Conservation (phyloP, 2,797 vertebrate genomes). For the Loris lydekkerianus region DNA sequence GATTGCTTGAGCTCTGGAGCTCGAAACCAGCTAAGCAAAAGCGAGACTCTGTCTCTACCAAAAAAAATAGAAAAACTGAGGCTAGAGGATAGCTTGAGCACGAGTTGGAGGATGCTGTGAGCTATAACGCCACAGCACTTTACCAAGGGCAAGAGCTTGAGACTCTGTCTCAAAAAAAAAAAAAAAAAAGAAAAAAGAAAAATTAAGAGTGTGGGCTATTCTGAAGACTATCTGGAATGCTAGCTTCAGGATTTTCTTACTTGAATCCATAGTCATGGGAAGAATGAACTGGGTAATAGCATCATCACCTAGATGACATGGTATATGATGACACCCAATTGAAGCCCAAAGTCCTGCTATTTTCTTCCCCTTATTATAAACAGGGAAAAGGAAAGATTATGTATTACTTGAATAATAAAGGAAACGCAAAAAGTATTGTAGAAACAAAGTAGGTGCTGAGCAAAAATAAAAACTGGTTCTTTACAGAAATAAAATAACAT, state of each 20-base stretch:
- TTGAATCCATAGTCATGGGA: neutral
- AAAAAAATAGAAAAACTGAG: no score
- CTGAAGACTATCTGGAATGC: neutral
- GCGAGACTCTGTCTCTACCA: no score
- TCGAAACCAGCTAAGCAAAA: no score
- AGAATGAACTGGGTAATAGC: neutral
- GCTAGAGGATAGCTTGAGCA: no score
- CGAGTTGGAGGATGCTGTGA: no score
- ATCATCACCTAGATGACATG: neutral
- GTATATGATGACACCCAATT: no score
- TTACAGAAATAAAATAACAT: conserved; percentile 31
- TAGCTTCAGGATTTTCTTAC: neutral
- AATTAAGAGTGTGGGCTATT: neutral
- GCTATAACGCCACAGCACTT: no score
- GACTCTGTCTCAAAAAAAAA: neutral
- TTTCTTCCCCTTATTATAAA: neutral
- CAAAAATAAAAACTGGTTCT: conserved; percentile 8
- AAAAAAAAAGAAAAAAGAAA: neutral
- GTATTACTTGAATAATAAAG: neutral
- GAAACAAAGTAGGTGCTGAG: neutral
- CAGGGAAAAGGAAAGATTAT: neutral
- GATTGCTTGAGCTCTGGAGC: no score
- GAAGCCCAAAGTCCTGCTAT: neutral
- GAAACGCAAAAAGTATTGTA: conserved; percentile 43
- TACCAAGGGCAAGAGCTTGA: no score